Evolutionary conservation across 2,888 invertebrate genomes (phyloP).

Genomic region (Drosophila anomalata): DNA sequence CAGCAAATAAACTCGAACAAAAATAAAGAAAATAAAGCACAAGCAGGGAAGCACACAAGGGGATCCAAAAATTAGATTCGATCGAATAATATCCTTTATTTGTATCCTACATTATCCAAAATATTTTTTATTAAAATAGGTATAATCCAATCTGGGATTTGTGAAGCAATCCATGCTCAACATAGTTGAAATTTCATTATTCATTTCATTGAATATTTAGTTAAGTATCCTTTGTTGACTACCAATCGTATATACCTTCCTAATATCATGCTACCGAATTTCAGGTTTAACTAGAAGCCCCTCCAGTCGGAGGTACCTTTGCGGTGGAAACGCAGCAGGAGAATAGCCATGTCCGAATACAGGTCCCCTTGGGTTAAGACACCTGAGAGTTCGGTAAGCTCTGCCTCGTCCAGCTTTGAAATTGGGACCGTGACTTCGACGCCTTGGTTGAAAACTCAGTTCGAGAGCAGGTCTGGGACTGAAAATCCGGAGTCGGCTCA

Average conservation of each 20-base stretch:
- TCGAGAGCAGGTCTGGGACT: conserved; percentile 3
- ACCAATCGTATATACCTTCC: not conserved
- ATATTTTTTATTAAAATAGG: not conserved
- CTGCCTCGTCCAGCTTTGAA: conserved; percentile 30
- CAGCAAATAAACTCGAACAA: conserved; percentile 21
- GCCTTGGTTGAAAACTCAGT: not conserved
- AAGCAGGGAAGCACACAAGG: conserved; percentile 5
- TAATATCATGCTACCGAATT: conserved; percentile 51
- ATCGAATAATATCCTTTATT: not conserved
- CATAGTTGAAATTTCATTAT: not conserved
- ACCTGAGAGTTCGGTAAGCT: conserved; percentile 42
- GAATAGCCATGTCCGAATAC: conserved; percentile 5
- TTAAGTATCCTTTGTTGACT: not conserved
- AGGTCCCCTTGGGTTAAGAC: conserved; percentile 23
- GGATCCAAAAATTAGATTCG: conserved; percentile 12
- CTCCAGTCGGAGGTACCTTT: conserved; percentile 23
- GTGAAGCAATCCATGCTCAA: not conserved
- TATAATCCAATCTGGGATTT: not conserved
- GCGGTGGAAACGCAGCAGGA: conserved; percentile 26
- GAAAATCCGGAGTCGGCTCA: conserved; percentile 15
- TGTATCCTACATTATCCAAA: not conserved
- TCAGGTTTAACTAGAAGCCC: conserved; percentile 75
- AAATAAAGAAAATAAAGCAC: conserved; percentile 12
- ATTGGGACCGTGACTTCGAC: conserved; percentile 18
- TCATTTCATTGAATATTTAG: too few relatives aligned